Conservation (phyloP, 2,888 invertebrate genomes). For the Acleris cristana region DNA sequence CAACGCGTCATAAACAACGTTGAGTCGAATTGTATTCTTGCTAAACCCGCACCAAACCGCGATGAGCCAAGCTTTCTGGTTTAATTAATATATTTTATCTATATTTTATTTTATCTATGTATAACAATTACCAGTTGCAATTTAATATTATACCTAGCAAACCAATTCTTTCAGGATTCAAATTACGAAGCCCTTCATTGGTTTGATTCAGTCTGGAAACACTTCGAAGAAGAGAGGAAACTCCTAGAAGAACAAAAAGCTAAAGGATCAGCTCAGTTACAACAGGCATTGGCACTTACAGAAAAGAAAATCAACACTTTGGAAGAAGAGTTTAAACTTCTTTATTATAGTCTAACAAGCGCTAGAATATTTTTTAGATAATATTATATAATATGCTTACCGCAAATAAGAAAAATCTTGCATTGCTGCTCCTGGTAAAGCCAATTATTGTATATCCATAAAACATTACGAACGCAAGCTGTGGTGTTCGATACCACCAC, state of each 20-base stretch:
- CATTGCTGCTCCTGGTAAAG: no score
- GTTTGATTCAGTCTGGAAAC: constrained; percentile 94
- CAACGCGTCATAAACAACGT: no score
- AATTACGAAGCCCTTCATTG: constrained; percentile 97
- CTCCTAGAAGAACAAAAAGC: constrained; percentile 83
- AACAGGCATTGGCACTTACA: constrained; percentile 95
- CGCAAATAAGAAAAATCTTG: no score
- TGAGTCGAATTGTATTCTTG: no score
- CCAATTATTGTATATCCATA: no score
- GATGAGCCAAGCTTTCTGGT: no score
- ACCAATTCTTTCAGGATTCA: constrained; percentile 74
- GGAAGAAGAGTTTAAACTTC: constrained; percentile 93
- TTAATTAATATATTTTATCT: no score
- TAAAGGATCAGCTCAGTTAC: constrained; percentile 94
- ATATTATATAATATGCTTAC: not conserved
- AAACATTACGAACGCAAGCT: no score
- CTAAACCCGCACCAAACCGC: no score
- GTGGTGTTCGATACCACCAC: no score
- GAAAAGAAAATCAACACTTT: constrained; percentile 90
- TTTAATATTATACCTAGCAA: not conserved
- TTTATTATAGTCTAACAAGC: constrained; percentile 96
- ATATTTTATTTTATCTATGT: no score
- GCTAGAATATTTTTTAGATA: constrained; percentile 97
- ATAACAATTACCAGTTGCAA: no score
- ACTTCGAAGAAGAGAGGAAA: constrained; percentile 86